phyloP scores from a whole-genome alignment of 2,888 invertebrate species.

The Nemoura dubitans region DNA sequence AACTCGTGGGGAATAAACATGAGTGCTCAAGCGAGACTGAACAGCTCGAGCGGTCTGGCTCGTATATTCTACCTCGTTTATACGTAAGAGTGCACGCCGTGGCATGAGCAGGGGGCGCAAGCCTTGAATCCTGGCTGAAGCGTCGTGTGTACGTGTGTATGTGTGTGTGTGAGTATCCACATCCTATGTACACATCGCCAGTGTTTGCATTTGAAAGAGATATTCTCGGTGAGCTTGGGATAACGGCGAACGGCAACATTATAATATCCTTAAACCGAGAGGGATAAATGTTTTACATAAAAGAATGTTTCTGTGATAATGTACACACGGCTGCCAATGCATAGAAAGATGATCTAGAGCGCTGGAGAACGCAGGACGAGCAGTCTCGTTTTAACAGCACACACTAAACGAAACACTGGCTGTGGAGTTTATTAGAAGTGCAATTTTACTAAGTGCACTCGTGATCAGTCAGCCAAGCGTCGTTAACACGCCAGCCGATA shows the following conservation, averaged over 20 bases:
- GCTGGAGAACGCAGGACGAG: no score
- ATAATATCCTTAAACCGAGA: background rate
- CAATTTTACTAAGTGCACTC: no score
- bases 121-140: background rate
- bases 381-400: no score
- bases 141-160: background rate
- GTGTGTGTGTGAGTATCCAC: background rate
- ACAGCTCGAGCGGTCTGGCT: background rate
- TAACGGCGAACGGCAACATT: background rate
- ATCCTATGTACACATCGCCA: background rate
- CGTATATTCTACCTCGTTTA: background rate
- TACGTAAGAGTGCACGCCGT: background rate
- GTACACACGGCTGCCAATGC: background rate
- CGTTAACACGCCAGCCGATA: no score
- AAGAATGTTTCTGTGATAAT: background rate
- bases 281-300: slow-evolving; percentile 3
- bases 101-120: background rate
- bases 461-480: no score
- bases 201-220: slow-evolving; percentile 7
- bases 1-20: slow-evolving; percentile 20
- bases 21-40: background rate
- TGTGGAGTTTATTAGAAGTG: no score
- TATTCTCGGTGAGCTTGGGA: background rate
- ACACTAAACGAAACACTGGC: no score
- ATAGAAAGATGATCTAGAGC: no score